Percentiles rank a stretch among this genome's conserved stretches.
These are phyloP conservation scores for Sebastolobus altivelis DNA, from an alignment of 2,797 vertebrate species.

Conservation along the genomic window DNA sequence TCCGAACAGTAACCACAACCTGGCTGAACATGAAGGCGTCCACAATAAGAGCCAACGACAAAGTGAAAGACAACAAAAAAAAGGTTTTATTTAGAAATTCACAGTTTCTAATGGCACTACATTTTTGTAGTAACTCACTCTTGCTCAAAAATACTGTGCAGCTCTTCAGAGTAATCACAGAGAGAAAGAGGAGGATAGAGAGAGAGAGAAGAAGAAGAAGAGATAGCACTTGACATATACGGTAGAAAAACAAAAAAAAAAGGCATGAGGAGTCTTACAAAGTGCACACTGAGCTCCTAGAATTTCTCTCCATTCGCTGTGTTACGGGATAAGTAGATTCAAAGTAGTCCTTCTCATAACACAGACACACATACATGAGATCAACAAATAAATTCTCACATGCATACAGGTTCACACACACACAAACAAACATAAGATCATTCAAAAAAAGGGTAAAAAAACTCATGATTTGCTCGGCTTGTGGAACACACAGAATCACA, in stretches of 20 bases:
- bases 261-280: constrained; percentile 90
- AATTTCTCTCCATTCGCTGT: constrained; percentile 75
- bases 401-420: constrained; percentile 55
- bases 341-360: constrained; percentile 73
- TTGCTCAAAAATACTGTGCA: constrained; percentile 87
- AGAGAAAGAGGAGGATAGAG: constrained; percentile 67
- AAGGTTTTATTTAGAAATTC: constrained; percentile 99
- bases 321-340: constrained; percentile 59
- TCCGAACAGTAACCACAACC: background rate
- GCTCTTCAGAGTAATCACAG: constrained; percentile 82
- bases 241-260: constrained; percentile 79
- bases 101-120: constrained; percentile 99
- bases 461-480: constrained; percentile 47
- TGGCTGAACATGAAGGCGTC: too few species aligned
- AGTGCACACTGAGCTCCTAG: constrained; percentile 91
- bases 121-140: constrained; percentile 91
- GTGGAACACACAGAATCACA: constrained; percentile 62
- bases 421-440: constrained; percentile 53
- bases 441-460: constrained; percentile 31
- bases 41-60: constrained; percentile 19
- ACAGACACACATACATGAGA: constrained; percentile 54
- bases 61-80: constrained; percentile 86
- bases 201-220: constrained; percentile 43
- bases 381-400: constrained; percentile 56
- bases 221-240: constrained; percentile 90